Base-by-base conservation (phyloP, 2,888 invertebrate species). In the Meiosimyza platycephala region DNA sequence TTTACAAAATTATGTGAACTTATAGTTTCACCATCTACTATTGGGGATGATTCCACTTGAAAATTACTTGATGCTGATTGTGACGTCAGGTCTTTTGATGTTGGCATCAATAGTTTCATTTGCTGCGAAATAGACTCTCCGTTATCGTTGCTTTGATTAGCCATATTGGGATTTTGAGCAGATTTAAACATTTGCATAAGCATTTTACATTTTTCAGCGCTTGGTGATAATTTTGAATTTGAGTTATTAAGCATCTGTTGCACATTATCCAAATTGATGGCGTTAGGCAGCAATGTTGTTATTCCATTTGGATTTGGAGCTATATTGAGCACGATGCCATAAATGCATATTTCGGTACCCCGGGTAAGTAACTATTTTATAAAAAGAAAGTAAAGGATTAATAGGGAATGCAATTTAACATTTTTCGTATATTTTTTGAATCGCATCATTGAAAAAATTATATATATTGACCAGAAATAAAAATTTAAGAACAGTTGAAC, bases 261-360 rank as follows among this genome's bases (percentile, higher is more conserved):
- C 28, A 86, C 84, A 73, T 82, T 83, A n/a, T 81, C 76, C 51
- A 85, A 73, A 72, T 86, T 82, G 54, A 85, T 81, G 5, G 75
- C 65, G 15, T 78, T 77, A 1, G 82, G 80, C 15, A 76, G 16
- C 50, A 83, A 78, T 12, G 83, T 83, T 1, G 84, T 82, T 6
- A 85, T 80, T 3, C 84, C 86, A 77, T 85, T 83, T 3, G 84
- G 84, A 74, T 86, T 85, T 0, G 84, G 83, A 0, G 80, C 81
- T 13, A 83, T 78, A 63, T 84, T 80, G 28, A 87, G 52, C 65
- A 82, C 77, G n/a, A 82, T 76, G 6, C 86, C 86, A 79, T 81
- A 87, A 51, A 87, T 77, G 69, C 87, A 86, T 47, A 87, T 76
- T 74, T 86, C 84, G 47, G 77, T 76, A 4, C 76, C 73, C 6